These are phyloP conservation scores for Oscarella lobularis DNA, from an alignment of 37 sponge, comb jelly and placozoan species.

Conservation along the genomic window DNA sequence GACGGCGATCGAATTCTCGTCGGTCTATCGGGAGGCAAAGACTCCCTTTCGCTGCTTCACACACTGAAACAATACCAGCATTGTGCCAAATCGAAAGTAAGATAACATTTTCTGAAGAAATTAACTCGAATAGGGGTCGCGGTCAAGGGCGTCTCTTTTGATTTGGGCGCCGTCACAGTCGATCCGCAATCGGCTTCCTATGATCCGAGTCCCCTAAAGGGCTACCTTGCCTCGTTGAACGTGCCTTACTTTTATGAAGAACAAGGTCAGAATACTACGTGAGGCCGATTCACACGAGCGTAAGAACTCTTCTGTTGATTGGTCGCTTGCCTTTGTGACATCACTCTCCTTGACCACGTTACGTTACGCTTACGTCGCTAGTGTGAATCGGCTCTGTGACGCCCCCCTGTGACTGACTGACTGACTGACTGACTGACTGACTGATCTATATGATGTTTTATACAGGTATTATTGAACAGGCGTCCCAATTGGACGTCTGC, in stretches of 20 bases:
- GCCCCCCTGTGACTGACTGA: too few relatives aligned
- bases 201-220: constrained; percentile 78
- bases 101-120: neutral
- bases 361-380: too few relatives aligned
- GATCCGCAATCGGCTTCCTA: constrained; percentile 72
- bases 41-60: constrained; percentile 86
- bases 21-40: constrained; percentile 91
- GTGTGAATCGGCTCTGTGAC: too few relatives aligned
- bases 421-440: too few relatives aligned
- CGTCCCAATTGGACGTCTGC: constrained; percentile 27
- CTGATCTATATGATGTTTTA: too few relatives aligned
- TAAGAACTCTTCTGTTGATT: too few relatives aligned
- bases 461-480: constrained; percentile 67
- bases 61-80: constrained; percentile 75
- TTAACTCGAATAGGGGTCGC: neutral
- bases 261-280: constrained; percentile 51
- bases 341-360: too few relatives aligned
- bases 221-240: constrained; percentile 54
- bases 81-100: constrained; percentile 37
- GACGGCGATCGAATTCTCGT: constrained; percentile 71
- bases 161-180: constrained; percentile 78
- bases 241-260: constrained; percentile 77
- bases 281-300: too few relatives aligned
- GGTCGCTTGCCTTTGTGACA: too few relatives aligned
- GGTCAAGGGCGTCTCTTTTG: constrained; percentile 58